Percentiles rank a stretch among this genome's conserved stretches.
These are phyloP conservation scores for Paracyclopina nana DNA, from an alignment of 1,140 invertebrate species.

Conservation along the genomic window DNA sequence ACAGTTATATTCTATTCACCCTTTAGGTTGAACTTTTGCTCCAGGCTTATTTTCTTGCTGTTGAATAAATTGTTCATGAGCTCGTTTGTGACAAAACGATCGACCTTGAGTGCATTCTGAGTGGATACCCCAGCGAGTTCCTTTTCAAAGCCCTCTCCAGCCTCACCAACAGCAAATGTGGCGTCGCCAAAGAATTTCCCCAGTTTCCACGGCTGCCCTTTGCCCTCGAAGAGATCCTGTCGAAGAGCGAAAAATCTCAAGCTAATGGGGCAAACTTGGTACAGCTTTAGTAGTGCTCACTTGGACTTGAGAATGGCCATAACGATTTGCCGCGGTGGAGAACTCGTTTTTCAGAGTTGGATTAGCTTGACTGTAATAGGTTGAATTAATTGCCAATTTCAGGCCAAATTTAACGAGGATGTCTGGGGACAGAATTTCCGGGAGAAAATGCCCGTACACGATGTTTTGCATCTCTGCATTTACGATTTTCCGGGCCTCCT, in stretches of 20 bases:
- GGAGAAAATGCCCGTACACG: slow-evolving; percentile 38
- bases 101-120: background rate
- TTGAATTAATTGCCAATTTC: slow-evolving; percentile 24
- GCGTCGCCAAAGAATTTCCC: background rate
- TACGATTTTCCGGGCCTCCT: slow-evolving; percentile 48
- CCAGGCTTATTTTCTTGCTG: background rate
- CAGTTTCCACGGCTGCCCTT: background rate
- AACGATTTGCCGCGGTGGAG: slow-evolving; percentile 39
- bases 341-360: slow-evolving; percentile 44
- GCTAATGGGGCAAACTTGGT: no score
- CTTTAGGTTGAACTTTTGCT: no score
- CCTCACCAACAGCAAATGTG: background rate
- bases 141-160: background rate
- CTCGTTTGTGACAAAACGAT: background rate
- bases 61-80: background rate
- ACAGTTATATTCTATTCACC: no score
- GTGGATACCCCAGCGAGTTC: background rate
- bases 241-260: no score
- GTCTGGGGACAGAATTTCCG: slow-evolving; percentile 21
- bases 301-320: slow-evolving; percentile 41
- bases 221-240: background rate
- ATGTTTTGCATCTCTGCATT: slow-evolving; percentile 41
- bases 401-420: background rate
- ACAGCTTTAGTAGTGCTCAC: slow-evolving; percentile 24
- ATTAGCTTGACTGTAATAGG: slow-evolving; percentile 57